These are phyloP conservation scores for Catharus fuscescens DNA, from an alignment of 2,113 vertebrate species.

Conservation along the genomic window DNA sequence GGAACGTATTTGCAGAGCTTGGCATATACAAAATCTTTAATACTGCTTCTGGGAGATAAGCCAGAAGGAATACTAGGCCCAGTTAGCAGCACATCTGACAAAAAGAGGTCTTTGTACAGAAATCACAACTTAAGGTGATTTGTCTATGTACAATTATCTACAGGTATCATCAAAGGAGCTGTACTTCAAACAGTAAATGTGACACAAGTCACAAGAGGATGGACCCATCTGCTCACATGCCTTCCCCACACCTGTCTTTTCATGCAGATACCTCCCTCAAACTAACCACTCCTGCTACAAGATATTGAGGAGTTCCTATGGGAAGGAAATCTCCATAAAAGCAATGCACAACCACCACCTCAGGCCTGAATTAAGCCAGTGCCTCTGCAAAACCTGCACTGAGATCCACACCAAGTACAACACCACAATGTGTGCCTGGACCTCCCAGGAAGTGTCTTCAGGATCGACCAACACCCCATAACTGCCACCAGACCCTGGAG, in stretches of 20 bases:
- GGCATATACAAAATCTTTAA: background rate
- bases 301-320: accelerated
- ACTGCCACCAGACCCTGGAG: background rate
- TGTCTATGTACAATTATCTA: background rate
- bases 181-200: background rate
- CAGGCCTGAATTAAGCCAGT: accelerated
- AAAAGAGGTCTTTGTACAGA: background rate
- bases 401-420: background rate
- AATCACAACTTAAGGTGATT: background rate
- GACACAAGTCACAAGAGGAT: background rate
- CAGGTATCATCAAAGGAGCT: background rate
- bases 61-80: background rate
- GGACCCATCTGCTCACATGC: background rate
- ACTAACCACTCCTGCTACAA: background rate
- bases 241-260: background rate
- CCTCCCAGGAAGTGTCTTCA: accelerated
- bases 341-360: accelerated
- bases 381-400: background rate
- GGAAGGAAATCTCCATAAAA: background rate
- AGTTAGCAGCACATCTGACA: background rate
- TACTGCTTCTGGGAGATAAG: background rate
- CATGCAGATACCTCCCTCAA: background rate
- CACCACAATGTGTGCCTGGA: accelerated
- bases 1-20: background rate
- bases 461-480: background rate